phyloP scores from a whole-genome alignment of 2,113 vertebrate genomes.

The Vimba vimba region DNA sequence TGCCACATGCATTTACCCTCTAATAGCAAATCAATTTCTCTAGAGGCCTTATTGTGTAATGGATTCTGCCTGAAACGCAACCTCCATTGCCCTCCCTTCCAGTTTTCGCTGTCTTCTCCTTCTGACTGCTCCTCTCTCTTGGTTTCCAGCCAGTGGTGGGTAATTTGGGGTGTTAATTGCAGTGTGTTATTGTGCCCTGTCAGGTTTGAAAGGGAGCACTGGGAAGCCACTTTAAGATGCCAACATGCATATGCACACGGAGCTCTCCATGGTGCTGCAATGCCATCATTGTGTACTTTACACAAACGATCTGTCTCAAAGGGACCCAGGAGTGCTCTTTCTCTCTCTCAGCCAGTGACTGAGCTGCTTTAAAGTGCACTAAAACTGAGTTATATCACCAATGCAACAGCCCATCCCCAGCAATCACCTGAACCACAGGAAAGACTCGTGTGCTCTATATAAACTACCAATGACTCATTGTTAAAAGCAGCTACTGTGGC shows the following conservation, averaged over 20 bases:
- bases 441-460: not conserved
- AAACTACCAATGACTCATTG: constrained; percentile 26
- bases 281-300: not conserved
- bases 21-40: constrained; percentile 61
- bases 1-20: constrained; percentile 49
- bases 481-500: not conserved
- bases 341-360: not conserved
- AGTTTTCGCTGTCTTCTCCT: constrained; percentile 13
- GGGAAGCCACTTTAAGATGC: constrained; percentile 33
- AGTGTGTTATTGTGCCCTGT: constrained; percentile 54
- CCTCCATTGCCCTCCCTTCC: constrained; percentile 12
- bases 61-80: constrained; percentile 40
- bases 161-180: constrained; percentile 53
- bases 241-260: not conserved
- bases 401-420: not conserved
- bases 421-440: constrained; percentile 23
- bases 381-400: constrained; percentile 35
- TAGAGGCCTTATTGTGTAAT: constrained; percentile 53
- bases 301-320: constrained; percentile 23
- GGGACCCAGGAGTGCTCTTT: not conserved
- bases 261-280: constrained; percentile 54
- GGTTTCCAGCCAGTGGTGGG: constrained; percentile 25
- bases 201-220: constrained; percentile 55
- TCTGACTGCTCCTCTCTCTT: constrained; percentile 1
- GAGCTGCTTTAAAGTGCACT: constrained; percentile 33